phyloP scores from a whole-genome alignment of 2,888 invertebrate species.

The Euplexia lucipara region DNA sequence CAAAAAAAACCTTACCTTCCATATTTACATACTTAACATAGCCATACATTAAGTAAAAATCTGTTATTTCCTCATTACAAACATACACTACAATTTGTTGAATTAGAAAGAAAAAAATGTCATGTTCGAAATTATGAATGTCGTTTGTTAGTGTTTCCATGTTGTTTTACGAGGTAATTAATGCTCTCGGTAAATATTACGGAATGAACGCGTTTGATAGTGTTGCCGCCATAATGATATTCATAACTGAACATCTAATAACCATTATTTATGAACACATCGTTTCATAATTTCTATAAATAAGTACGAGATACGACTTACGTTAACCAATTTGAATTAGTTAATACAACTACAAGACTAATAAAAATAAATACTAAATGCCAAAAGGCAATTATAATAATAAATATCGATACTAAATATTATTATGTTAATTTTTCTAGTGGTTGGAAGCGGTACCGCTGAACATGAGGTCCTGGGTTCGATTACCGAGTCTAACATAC shows the following conservation, averaged over 20 bases:
- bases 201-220: conserved; percentile 6
- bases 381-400: conserved; percentile 31
- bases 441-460: no score
- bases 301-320: conserved; percentile 28
- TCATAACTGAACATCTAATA: conserved; percentile 34
- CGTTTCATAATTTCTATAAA: conserved; percentile 46
- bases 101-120: no score
- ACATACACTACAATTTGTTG: no score
- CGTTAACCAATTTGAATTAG: conserved; percentile 19
- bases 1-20: no score
- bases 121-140: conserved; percentile 22
- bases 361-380: conserved; percentile 37
- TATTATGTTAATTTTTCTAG: no score
- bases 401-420: conserved; percentile 21
- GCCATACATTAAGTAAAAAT: no score
- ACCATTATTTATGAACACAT: conserved; percentile 28
- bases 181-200: conserved; percentile 26
- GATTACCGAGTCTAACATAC: no score
- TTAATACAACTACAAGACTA: conserved; percentile 13
- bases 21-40: no score
- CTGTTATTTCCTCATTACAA: no score
- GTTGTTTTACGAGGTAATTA: conserved; percentile 53
- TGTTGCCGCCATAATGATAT: conserved; percentile 23
- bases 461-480: no score
- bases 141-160: conserved; percentile 30